Percentiles rank a stretch among this genome's conserved stretches.
phyloP scores from a whole-genome alignment of 2,888 invertebrate species.

The Xiphydria camelus region DNA sequence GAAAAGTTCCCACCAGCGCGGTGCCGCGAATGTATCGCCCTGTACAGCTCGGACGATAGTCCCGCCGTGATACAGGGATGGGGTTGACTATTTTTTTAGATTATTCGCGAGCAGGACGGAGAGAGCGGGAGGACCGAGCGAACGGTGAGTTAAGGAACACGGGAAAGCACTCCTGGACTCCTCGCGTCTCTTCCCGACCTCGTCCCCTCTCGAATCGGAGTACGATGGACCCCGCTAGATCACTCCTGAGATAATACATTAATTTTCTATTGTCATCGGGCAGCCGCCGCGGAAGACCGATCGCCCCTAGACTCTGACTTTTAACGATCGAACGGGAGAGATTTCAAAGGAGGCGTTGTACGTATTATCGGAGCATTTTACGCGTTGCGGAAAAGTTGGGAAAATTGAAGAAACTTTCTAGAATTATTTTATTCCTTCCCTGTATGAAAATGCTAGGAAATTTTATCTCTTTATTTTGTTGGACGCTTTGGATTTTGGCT shows the following conservation, averaged over 20 bases:
- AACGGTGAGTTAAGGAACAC: slow-evolving; percentile 54
- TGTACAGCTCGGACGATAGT: no score
- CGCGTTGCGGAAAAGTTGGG: no score
- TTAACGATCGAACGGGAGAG: slow-evolving; percentile 8
- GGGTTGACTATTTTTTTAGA: slow-evolving; percentile 36
- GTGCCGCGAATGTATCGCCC: not conserved
- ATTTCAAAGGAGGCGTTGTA: no score
- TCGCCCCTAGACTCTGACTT: slow-evolving; percentile 31
- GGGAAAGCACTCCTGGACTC: slow-evolving; percentile 57
- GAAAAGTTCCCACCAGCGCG: no score
- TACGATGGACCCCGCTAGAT: slow-evolving; percentile 33
- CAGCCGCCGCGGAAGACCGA: slow-evolving; percentile 35
- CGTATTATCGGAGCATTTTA: no score
- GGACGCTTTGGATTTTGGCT: no score
- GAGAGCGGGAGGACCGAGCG: slow-evolving; percentile 3
- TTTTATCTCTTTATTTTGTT: no score
- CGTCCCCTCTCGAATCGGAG: slow-evolving; percentile 16
- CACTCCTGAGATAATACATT: slow-evolving; percentile 49
- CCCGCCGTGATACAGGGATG: not conserved
- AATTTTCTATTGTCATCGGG: slow-evolving; percentile 50
- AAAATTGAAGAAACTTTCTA: no score
- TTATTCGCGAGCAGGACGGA: slow-evolving; percentile 35
- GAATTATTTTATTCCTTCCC: no score
- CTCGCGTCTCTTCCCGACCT: slow-evolving; percentile 38
- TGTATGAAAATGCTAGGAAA: no score